Percentiles rank a stretch among this genome's conserved stretches.
Conservation (phyloP, 2,113 vertebrate species). For the Chunga burmeisteri region DNA sequence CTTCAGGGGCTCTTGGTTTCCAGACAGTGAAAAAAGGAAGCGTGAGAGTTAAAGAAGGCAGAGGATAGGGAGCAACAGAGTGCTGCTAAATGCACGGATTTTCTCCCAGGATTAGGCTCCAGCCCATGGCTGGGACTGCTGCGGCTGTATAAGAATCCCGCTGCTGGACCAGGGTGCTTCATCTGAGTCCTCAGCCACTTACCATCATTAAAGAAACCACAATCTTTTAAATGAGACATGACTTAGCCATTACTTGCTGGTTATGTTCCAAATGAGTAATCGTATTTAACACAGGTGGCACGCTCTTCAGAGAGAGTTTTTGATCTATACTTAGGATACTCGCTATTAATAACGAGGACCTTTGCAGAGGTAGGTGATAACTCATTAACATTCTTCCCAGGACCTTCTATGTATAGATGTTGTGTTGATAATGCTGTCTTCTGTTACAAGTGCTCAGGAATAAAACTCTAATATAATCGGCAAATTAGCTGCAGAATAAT, state of each 20-base stretch:
- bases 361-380: slow-evolving; percentile 24
- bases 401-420: slow-evolving; percentile 38
- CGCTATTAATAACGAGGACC: slow-evolving; percentile 26
- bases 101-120: background rate
- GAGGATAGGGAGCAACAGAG: background rate
- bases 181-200: background rate
- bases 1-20: background rate
- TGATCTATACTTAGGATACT: slow-evolving; percentile 33
- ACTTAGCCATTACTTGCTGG: slow-evolving; percentile 32
- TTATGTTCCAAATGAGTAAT: slow-evolving; percentile 43
- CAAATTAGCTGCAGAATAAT: slow-evolving; percentile 70
- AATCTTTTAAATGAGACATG: background rate
- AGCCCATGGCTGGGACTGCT: background rate
- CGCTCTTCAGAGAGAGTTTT: slow-evolving; percentile 37
- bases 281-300: slow-evolving; percentile 25
- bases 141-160: background rate
- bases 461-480: slow-evolving; percentile 60
- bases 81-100: background rate
- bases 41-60: background rate
- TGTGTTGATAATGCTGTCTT: slow-evolving; percentile 46
- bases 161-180: background rate
- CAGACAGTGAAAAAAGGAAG: background rate
- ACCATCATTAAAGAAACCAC: background rate
- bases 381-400: slow-evolving; percentile 56
- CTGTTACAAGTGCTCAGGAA: slow-evolving; percentile 57